These are phyloP conservation scores for Astyanax mexicanus DNA, from an alignment of 2,797 vertebrate genomes.

Conservation along the genomic window DNA sequence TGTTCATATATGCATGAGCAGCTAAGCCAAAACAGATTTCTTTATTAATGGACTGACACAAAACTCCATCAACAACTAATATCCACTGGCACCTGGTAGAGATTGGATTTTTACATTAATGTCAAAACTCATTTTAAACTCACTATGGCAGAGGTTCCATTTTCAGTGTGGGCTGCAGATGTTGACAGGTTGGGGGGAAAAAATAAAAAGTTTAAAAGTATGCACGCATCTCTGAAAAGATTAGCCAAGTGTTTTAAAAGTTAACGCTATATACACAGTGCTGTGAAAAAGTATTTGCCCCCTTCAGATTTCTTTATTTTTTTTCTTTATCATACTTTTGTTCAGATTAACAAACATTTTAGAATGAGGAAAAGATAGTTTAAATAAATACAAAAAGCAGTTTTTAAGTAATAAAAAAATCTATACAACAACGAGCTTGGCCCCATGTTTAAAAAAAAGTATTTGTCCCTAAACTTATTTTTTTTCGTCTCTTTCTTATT, in stretches of 20 bases:
- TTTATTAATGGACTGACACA: slow-evolving; percentile 81
- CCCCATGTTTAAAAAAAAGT: too few relatives aligned
- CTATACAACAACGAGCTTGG: too few relatives aligned
- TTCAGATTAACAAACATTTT: too few relatives aligned
- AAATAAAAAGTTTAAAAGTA: slow-evolving; percentile 23
- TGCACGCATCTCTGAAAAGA: not conserved
- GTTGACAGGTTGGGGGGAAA: too few relatives aligned
- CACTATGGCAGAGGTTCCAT: slow-evolving; percentile 52
- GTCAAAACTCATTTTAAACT: slow-evolving; percentile 77
- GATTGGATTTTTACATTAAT: slow-evolving; percentile 85
- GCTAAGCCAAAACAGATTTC: slow-evolving; percentile 73
- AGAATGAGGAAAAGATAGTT: too few relatives aligned
- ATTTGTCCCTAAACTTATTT: too few relatives aligned
- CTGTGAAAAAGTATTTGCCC: too few relatives aligned
- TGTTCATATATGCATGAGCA: slow-evolving; percentile 81
- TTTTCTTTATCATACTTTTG: too few relatives aligned
- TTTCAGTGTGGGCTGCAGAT: slow-evolving; percentile 26
- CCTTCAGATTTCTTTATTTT: too few relatives aligned
- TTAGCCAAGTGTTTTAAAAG: not conserved
- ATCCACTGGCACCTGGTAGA: slow-evolving; percentile 77
- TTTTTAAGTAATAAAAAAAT: too few relatives aligned
- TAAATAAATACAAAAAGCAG: too few relatives aligned
- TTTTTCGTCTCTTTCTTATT: too few relatives aligned
- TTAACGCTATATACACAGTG: not conserved
- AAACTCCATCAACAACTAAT: slow-evolving; percentile 77